phyloP scores from a whole-genome alignment of 2,797 vertebrate species.

The Anabacerthia variegaticeps region DNA sequence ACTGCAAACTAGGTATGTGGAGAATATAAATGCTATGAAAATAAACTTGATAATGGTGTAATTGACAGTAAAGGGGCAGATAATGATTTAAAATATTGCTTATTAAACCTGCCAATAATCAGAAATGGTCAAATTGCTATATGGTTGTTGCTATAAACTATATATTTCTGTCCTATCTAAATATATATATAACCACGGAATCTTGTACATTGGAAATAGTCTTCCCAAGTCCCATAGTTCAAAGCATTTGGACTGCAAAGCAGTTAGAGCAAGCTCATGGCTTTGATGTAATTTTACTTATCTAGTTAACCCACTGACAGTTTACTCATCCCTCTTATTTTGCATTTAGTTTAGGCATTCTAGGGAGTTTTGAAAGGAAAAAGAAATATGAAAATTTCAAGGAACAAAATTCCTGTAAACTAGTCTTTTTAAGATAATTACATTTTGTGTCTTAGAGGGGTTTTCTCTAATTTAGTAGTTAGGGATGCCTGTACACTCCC shows the following conservation, averaged over 20 bases:
- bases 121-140: background rate
- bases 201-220: background rate
- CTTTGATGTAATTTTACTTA: background rate
- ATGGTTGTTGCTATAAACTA: background rate
- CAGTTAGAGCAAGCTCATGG: background rate
- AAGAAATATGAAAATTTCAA: background rate
- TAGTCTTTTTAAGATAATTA: background rate
- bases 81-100: background rate
- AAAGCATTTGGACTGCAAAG: background rate
- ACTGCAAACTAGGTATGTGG: background rate
- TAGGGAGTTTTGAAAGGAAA: background rate
- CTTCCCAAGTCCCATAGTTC: background rate
- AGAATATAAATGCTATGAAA: background rate
- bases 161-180: background rate
- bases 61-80: background rate
- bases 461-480: background rate
- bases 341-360: background rate
- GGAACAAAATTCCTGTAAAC: background rate
- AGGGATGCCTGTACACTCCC: background rate
- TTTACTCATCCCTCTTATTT: background rate
- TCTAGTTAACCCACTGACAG: background rate
- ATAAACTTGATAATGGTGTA: background rate
- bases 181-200: background rate
- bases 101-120: background rate
- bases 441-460: background rate